These are phyloP conservation scores for Papilio aristodemus DNA, from an alignment of 1,140 invertebrate species.

Conservation along the genomic window DNA sequence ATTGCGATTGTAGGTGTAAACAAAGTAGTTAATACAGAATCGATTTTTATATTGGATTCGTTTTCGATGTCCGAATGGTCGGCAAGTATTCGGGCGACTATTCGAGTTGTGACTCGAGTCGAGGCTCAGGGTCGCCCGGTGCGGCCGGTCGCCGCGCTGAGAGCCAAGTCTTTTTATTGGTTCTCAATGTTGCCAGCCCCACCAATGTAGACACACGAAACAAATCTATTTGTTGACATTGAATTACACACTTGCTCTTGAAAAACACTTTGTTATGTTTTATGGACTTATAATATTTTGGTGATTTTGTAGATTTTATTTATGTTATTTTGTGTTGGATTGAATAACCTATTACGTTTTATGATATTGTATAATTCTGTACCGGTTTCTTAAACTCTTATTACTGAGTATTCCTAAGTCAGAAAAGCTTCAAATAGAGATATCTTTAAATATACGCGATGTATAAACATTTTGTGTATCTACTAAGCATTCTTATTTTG, in stretches of 20 bases:
- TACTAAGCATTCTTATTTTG: too few relatives aligned
- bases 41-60: constrained; percentile 10
- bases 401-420: too few relatives aligned
- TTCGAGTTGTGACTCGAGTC: constrained; percentile 35
- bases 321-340: too few relatives aligned
- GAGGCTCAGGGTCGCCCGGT: constrained; percentile 73
- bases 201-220: constrained; percentile 8
- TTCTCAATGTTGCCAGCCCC: constrained; percentile 47
- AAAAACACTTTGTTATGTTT: constrained; percentile 2
- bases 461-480: too few relatives aligned
- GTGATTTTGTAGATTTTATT: too few relatives aligned
- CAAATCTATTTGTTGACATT: constrained; percentile 28
- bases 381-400: too few relatives aligned
- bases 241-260: constrained; percentile 25
- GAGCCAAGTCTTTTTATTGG: constrained; percentile 51
- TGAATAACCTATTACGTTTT: too few relatives aligned
- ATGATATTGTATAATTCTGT: too few relatives aligned
- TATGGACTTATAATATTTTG: neutral
- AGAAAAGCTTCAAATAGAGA: too few relatives aligned
- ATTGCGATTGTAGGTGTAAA: neutral
- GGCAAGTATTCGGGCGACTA: constrained; percentile 41
- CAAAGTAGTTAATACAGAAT: neutral
- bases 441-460: too few relatives aligned
- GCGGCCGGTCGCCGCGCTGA: constrained; percentile 46
- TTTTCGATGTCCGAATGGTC: constrained; percentile 39